A percentile compares a stretch with the other conserved stretches of the same genome.
Conservation (phyloP, 2,797 vertebrate species). For the Falco naumanni region DNA sequence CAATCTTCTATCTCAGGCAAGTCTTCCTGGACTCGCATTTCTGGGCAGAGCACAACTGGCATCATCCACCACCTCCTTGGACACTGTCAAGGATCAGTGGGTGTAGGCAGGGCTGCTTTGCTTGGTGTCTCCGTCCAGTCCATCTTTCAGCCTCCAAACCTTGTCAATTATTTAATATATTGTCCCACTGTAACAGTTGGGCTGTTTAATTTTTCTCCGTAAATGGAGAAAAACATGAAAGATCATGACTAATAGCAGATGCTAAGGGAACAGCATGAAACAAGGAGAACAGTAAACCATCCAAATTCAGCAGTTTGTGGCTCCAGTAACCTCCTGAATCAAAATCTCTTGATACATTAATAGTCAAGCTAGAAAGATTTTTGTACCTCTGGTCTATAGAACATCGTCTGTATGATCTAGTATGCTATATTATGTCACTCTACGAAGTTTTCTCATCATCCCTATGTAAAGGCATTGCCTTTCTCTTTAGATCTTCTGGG, state of each 20-base stretch:
- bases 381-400: neutral
- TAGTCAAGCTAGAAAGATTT: neutral
- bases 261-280: neutral
- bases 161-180: neutral
- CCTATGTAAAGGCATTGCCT: neutral
- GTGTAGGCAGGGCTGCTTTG: neutral
- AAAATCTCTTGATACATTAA: neutral
- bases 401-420: neutral
- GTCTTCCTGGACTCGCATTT: neutral
- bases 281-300: neutral
- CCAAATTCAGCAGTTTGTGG: neutral
- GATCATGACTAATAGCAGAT: neutral
- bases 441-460: neutral
- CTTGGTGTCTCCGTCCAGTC: neutral
- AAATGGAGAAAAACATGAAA: neutral
- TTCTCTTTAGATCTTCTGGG: neutral
- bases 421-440: neutral
- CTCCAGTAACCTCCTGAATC: neutral
- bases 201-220: neutral
- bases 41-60: neutral
- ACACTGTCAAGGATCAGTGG: neutral
- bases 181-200: neutral
- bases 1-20: neutral
- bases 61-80: neutral
- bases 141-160: neutral